Conservation (phyloP, 2,113 vertebrate species). For the Chlorodrepanis virens region DNA sequence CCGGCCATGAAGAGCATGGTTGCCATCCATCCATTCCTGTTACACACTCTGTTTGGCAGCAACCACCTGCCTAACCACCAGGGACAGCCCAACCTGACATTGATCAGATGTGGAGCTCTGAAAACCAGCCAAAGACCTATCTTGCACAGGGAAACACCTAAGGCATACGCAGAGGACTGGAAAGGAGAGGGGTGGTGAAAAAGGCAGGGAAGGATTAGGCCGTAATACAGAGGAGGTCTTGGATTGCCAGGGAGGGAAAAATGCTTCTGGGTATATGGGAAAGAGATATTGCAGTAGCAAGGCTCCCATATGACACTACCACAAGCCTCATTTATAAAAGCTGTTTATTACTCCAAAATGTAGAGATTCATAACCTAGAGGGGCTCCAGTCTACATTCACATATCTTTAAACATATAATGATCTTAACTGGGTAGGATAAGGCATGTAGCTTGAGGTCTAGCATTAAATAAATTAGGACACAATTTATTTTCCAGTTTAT, state of each 20-base stretch:
- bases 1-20: background rate
- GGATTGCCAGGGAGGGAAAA: background rate
- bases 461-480: background rate
- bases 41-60: background rate
- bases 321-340: background rate
- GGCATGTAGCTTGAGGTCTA: background rate
- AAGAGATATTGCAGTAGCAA: background rate
- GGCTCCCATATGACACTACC: background rate
- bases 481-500: background rate
- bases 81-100: background rate
- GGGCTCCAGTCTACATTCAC: background rate
- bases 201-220: background rate
- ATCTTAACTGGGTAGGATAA: background rate
- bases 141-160: background rate
- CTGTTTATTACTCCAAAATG: background rate
- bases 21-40: background rate
- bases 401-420: background rate
- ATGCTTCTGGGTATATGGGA: background rate
- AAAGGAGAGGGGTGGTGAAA: background rate
- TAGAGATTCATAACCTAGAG: background rate
- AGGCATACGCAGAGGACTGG: background rate
- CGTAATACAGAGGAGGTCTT: background rate
- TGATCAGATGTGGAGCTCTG: background rate
- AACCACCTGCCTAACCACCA: background rate
- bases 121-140: background rate